phyloP scores from a whole-genome alignment of 1,140 invertebrate genomes.

The Drosophila nigrodunni region DNA sequence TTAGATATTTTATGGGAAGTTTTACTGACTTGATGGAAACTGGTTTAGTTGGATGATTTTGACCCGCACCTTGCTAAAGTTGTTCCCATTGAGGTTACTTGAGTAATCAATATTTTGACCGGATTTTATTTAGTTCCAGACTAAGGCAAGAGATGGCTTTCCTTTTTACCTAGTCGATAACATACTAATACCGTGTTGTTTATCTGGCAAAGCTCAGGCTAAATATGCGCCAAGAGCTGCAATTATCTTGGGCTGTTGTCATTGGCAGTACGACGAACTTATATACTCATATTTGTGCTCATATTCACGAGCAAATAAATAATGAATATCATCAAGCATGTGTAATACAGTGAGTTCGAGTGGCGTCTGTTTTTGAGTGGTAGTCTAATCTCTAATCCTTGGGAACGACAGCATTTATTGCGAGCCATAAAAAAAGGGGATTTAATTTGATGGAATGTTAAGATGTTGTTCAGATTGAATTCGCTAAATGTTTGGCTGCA shows the following conservation, averaged over 20 bases:
- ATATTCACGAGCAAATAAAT: conserved; percentile 54
- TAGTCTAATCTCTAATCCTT: conserved; percentile 54
- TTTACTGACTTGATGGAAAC: conserved; percentile 16
- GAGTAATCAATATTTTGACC: conserved; percentile 13
- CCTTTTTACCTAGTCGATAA: conserved; percentile 7
- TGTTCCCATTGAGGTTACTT: conserved; percentile 14
- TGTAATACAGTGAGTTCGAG: conserved; percentile 14
- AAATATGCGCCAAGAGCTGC: conserved; percentile 36
- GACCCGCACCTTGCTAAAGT: conserved; percentile 9
- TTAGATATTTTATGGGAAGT: conserved; percentile 17
- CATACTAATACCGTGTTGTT: conserved; percentile 19
- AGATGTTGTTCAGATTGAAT: conserved; percentile 35
- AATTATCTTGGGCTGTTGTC: conserved; percentile 49
- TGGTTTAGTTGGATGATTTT: conserved; percentile 10
- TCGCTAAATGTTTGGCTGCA: neutral
- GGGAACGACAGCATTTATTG: conserved; percentile 47
- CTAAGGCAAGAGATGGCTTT: conserved; percentile 8
- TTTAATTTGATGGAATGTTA: conserved; percentile 71
- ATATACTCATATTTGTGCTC: conserved; percentile 3
- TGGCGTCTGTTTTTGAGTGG: conserved; percentile 21
- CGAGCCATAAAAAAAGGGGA: conserved; percentile 36
- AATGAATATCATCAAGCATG: conserved; percentile 55
- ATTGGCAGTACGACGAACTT: conserved; percentile 33
- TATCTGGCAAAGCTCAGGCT: conserved; percentile 28
- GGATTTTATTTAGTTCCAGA: neutral